Evolutionary conservation across 2,888 invertebrate species (phyloP), one percentile per base, ranked within the genome.

Genomic region (Drosophila kuntzei): DNA sequence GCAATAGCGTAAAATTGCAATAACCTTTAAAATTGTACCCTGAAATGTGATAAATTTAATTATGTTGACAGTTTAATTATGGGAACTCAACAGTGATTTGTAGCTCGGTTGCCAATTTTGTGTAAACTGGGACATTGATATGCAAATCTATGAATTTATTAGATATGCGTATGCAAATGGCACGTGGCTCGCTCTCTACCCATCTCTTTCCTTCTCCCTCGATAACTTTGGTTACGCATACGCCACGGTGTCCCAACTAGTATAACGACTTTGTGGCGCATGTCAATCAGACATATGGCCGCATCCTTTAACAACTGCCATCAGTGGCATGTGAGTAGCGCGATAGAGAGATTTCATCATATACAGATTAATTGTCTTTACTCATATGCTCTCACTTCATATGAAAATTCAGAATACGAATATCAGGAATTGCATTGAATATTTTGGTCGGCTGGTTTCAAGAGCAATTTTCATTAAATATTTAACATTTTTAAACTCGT

Each of bases 21-120:
- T n/a, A 47, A 34, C 66, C 27, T 29, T 16, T 14, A 14, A 12
- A n/a, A 41, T 53, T 20, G 54, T 47, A 60, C 20, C 49, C 54
- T 64, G 47, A 77, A 69, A 34, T 41, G 71, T 70, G 51, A 89
- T 83, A 75, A 83, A 89, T 83, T 83, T 64, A 89, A 87, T 89
- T 80, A 84, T 60, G 87, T 66, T 61, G 89, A 89, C 87, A 87
- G 84, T 68, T 80, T 89, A 87, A 89, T 87, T 83, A 87, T 58
- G 63, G 47, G 25, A 34, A 64, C 37, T 44, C 32, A 44, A 34
- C 46, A 16, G 43, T 76, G 87, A 86, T 83, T 88, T 80, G 80
- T 71, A 57, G 58, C 46, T 36, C 12, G 18, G 8, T 53, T 32
- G 58, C 47, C 50, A 68, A 69, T 51, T 69, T 60, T 50, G 49